A percentile compares a stretch with the other conserved stretches of the same genome.
Evolutionary conservation across 2,113 vertebrate species (phyloP).

Genomic region (Promerops cafer): DNA sequence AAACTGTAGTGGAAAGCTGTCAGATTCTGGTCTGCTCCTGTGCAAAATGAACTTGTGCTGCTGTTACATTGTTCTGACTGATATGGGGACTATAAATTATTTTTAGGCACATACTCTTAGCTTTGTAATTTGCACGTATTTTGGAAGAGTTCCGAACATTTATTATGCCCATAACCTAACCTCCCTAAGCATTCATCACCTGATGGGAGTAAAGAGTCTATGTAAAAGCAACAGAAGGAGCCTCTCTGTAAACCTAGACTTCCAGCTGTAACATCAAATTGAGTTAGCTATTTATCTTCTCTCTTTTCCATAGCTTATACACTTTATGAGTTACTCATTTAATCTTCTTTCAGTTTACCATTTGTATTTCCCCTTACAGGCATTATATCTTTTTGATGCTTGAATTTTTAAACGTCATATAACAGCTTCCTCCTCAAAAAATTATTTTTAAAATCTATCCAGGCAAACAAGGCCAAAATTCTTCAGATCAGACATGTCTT

Average conservation of each 20-base stretch:
- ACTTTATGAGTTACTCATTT: not conserved
- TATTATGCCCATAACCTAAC: conserved; percentile 17
- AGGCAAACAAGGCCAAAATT: not conserved
- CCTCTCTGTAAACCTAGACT: not conserved
- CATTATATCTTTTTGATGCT: not conserved
- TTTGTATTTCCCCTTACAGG: not conserved
- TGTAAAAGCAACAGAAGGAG: not conserved
- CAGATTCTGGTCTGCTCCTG: not conserved
- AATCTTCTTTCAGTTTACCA: not conserved
- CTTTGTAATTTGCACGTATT: conserved; percentile 19
- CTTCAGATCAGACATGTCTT: not conserved
- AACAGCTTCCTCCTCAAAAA: not conserved
- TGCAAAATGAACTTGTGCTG: not conserved
- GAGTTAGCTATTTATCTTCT: not conserved
- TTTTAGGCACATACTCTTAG: not conserved
- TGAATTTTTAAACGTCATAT: not conserved
- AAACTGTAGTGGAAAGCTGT: conserved; percentile 28
- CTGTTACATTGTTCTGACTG: not conserved
- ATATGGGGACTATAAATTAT: conserved; percentile 1
- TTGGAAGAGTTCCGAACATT: conserved; percentile 2
- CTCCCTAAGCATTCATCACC: not conserved
- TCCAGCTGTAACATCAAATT: not conserved
- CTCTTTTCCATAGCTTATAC: not conserved
- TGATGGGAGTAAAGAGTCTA: not conserved
- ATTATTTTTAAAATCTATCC: not conserved